Evolutionary conservation across 2,113 vertebrate species (phyloP).

Genomic region (Acrocephalus arundinaceus): DNA sequence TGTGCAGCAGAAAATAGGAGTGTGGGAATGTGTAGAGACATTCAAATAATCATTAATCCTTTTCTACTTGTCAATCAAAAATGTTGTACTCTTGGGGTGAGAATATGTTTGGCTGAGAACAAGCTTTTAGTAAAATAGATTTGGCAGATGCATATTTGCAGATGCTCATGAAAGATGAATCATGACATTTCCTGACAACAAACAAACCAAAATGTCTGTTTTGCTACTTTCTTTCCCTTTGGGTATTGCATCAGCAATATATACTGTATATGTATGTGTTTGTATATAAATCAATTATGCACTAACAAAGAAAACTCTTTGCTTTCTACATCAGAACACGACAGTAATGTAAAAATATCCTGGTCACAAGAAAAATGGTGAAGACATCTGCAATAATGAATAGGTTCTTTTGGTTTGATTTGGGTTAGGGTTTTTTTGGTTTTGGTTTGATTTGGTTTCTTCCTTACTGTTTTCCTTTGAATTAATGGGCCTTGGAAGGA

Average conservation of each 20-base stretch:
- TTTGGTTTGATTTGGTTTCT: background rate
- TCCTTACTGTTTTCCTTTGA: background rate
- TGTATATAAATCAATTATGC: background rate
- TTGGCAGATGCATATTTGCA: slow-evolving; percentile 66
- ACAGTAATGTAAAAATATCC: background rate
- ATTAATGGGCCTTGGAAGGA: background rate
- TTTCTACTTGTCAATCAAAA: slow-evolving; percentile 56
- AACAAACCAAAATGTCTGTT: slow-evolving; percentile 47
- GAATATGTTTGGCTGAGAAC: slow-evolving; percentile 54
- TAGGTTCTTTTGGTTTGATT: background rate
- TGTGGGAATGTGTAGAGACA: slow-evolving; percentile 16
- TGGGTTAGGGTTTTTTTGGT: background rate
- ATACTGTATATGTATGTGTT: background rate
- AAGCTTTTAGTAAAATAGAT: slow-evolving; percentile 56
- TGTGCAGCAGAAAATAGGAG: slow-evolving; percentile 7
- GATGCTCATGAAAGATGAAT: slow-evolving; percentile 68
- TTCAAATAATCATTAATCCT: slow-evolving; percentile 51
- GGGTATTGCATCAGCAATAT: background rate
- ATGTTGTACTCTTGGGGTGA: slow-evolving; percentile 30
- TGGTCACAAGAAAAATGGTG: background rate
- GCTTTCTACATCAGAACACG: background rate
- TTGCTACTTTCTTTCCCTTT: background rate
- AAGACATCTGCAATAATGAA: background rate
- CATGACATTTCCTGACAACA: slow-evolving; percentile 60
- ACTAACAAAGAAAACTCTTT: background rate